Percentiles rank a stretch among this genome's conserved stretches.
These are phyloP conservation scores for Eudyptes chrysolophus DNA, from an alignment of 2,113 vertebrate genomes.

Conservation along the genomic window DNA sequence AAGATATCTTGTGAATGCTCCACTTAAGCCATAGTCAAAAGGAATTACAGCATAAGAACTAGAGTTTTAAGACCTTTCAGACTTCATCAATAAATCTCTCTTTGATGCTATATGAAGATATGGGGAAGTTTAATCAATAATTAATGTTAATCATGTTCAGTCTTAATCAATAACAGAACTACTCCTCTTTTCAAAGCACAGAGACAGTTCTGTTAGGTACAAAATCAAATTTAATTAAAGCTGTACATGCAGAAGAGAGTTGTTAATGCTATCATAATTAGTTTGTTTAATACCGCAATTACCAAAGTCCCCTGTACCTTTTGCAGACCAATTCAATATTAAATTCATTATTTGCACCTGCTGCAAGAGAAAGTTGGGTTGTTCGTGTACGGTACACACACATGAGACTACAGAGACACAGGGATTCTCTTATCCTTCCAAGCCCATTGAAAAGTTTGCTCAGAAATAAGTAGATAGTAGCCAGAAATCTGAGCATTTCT, in stretches of 20 bases:
- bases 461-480: background rate
- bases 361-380: background rate
- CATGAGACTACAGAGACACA: background rate
- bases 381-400: background rate
- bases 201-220: background rate
- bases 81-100: conserved; percentile 23
- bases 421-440: background rate
- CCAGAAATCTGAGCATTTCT: background rate
- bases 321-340: background rate
- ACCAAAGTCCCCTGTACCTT: background rate
- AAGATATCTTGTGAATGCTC: background rate
- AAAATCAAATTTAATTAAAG: conserved; percentile 48
- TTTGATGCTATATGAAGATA: conserved; percentile 24
- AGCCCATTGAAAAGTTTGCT: background rate
- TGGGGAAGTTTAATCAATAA: conserved; percentile 40
- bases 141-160: conserved; percentile 39
- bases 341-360: background rate
- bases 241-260: background rate
- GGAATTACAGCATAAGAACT: background rate
- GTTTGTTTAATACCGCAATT: background rate
- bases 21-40: background rate
- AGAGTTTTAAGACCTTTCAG: conserved; percentile 15
- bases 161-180: conserved; percentile 40
- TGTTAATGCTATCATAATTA: conserved; percentile 31
- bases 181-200: conserved; percentile 3